phyloP scores from a whole-genome alignment of 2,797 vertebrate genomes.

The Anableps anableps region DNA sequence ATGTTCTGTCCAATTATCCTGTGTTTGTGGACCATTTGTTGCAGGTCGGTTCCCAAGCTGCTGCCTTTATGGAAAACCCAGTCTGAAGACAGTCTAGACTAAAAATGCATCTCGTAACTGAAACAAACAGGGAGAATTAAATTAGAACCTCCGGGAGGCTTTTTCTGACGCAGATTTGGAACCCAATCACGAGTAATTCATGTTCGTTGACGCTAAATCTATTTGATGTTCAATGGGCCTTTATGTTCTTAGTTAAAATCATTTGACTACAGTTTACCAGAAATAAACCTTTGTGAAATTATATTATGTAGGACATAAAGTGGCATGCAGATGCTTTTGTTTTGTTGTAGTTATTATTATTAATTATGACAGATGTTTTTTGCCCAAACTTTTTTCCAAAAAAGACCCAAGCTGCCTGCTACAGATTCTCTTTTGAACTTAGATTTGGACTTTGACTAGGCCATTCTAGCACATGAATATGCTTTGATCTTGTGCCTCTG shows the following conservation, averaged over 20 bases:
- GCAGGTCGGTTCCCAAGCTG: slow-evolving; percentile 28
- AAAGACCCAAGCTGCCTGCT: no score
- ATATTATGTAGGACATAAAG: background rate
- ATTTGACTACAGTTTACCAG: slow-evolving; percentile 45
- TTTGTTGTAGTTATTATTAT: background rate
- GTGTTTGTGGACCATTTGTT: slow-evolving; percentile 44
- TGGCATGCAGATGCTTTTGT: background rate
- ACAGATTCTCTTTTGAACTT: background rate
- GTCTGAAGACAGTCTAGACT: slow-evolving; percentile 29
- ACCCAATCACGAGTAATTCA: slow-evolving; percentile 35
- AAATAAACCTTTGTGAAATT: slow-evolving; percentile 7
- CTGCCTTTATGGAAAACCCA: slow-evolving; percentile 5
- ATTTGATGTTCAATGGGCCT: slow-evolving; percentile 36
- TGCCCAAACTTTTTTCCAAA: background rate
- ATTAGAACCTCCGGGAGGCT: slow-evolving; percentile 30
- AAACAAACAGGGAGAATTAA: slow-evolving; percentile 36
- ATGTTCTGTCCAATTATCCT: slow-evolving; percentile 53
- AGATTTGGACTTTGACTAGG: background rate
- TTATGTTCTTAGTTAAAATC: slow-evolving; percentile 29
- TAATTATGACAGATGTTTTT: no score
- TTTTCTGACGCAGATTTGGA: slow-evolving; percentile 4
- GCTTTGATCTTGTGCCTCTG: background rate
- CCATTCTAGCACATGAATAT: background rate
- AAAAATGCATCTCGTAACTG: slow-evolving; percentile 26
- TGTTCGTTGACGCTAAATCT: slow-evolving; percentile 26